phyloP scores from a whole-genome alignment of 2,113 vertebrate species.

The Lasiurus cinereus region DNA sequence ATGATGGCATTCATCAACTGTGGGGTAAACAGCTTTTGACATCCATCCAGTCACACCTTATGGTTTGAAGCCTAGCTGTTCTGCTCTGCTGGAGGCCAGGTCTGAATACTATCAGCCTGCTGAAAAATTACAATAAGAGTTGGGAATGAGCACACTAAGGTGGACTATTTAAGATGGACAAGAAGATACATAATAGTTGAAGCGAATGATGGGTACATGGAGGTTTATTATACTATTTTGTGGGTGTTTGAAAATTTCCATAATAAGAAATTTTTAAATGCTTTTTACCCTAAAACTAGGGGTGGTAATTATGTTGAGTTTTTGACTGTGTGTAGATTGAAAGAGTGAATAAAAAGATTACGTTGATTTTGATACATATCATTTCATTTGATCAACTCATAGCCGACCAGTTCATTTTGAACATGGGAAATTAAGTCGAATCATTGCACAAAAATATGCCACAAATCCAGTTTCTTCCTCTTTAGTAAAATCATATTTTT shows the following conservation, averaged over 20 bases:
- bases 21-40: not conserved
- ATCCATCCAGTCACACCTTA: not conserved
- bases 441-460: constrained; percentile 48
- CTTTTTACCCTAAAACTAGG: not conserved
- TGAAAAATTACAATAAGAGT: not conserved
- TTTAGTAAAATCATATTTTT: constrained; percentile 61
- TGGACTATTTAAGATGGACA: not conserved
- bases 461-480: constrained; percentile 57
- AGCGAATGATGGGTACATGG: not conserved
- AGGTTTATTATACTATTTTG: not conserved
- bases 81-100: not conserved
- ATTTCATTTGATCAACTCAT: constrained; percentile 27
- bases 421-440: constrained; percentile 22
- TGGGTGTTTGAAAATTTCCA: not conserved
- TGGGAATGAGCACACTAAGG: not conserved
- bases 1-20: not conserved
- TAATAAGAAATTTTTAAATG: not conserved
- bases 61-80: not conserved
- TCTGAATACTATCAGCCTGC: not conserved
- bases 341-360: constrained; percentile 14
- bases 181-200: not conserved
- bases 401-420: constrained; percentile 30
- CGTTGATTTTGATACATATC: constrained; percentile 44
- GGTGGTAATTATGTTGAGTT: not conserved
- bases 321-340: not conserved